Percentiles rank a stretch among this genome's conserved stretches.
Evolutionary conservation across 2,888 invertebrate species (phyloP).

Genomic region (Imbricaverruca yamaguchii): DNA sequence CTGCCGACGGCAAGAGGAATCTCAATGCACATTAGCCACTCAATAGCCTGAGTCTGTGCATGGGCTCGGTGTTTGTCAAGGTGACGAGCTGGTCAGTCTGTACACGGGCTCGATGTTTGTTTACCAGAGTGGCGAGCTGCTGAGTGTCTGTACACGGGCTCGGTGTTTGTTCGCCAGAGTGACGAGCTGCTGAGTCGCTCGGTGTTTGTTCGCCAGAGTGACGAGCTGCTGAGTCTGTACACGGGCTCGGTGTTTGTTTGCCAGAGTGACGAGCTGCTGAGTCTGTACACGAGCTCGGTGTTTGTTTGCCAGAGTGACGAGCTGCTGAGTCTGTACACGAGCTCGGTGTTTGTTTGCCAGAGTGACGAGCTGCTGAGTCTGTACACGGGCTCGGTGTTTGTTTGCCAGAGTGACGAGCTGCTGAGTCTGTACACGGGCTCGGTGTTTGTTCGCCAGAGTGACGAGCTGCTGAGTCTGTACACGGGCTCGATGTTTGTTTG

Average conservation of each 20-base stretch:
- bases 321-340: slow-evolving; percentile 11
- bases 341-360: background rate
- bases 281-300: slow-evolving; percentile 8
- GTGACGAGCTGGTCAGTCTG: no score
- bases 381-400: slow-evolving; percentile 7
- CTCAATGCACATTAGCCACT: no score
- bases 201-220: no score
- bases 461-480: slow-evolving; percentile 13
- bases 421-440: slow-evolving; percentile 19
- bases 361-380: background rate
- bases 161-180: no score
- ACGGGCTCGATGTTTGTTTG: background rate
- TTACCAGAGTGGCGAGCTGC: background rate
- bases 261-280: background rate
- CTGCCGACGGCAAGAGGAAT: no score
- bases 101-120: no score
- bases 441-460: background rate
- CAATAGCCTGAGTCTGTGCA: no score
- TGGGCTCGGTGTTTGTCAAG: no score
- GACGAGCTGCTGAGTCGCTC: no score
- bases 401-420: background rate
- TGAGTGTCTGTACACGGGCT: background rate
- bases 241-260: no score
- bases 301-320: background rate
- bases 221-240: no score